Base-by-base conservation (phyloP, 2,113 vertebrate species). In the Ptilonorhynchus violaceus region DNA sequence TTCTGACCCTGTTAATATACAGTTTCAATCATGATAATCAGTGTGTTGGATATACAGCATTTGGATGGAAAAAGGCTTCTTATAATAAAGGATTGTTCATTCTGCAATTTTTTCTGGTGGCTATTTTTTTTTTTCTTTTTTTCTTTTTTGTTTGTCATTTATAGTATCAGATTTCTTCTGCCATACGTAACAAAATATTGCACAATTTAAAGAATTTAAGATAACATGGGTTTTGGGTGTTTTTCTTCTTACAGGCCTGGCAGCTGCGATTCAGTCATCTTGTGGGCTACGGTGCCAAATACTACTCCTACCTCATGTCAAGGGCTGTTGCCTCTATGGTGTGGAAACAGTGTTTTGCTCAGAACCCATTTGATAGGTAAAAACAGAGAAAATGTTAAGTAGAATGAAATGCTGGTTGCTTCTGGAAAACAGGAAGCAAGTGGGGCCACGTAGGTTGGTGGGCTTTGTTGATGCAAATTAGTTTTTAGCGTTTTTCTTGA, bases 261-360 rank as follows among this genome's bases (percentile, higher is more conserved):
- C 99, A 99, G 94, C 98, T 99, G 93, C 98, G 99, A 89, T 99
- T 99, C 97, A 99, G 99, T 97, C 99, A 99, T 95, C 99, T 99
- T 0, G 98, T 99, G 81, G 99, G 99, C 72, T 99, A 99, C 0
- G 99, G 99, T n/a, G 99, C 99, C 88, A 99, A 99, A 79, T 99
- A 99, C 55, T 99, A 99, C 95, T 99, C 99, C 41, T 99, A 99
- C 97, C 98, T 99, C 93, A 99, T 99, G 99, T 99, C 99, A 89
- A 96, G 99, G n/a, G 99, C 99, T 4, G 99, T 99, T 62, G 99
- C 99, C 7, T 99, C 99, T 30, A 99, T 99, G 99, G 98, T 99
- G 82, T 99, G 99, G 99, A 99, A 98, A 64, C 98, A 99, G 70
- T 99, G 99, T 91, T 99, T 99, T 95, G 86, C 98, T 75, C 98